Base-by-base conservation (phyloP, 2,113 vertebrate genomes). In the Gavia stellata region DNA sequence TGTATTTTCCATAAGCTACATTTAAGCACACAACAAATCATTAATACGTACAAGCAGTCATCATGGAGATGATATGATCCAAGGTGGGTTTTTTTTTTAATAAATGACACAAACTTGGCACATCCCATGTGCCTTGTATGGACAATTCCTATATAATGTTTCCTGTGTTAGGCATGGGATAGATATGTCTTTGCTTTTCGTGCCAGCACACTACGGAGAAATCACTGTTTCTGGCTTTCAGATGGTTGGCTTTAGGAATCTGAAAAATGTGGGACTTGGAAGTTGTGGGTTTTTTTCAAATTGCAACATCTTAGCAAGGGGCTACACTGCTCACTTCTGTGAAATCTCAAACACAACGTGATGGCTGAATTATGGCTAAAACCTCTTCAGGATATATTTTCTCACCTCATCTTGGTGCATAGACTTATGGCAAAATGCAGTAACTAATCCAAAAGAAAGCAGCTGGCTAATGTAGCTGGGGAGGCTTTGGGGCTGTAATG, bases 1-100 rank as follows among this genome's bases (percentile, higher is more conserved):
- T 47, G 56, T 18, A 63, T 62, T 94, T 85, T 82, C 78, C 75
- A 81, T 44, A 80, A 66, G 49, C 65, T 85, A 16, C 9, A 1
- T 87, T 89, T 87, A 82, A 73, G 72, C 56, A 62, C 24, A 34
- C 49, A 84, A 78, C 53, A 85, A 85, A 70, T 95, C 70, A 86
- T 94, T 88, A 88, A 94, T 82, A 84, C 36, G 19, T 67, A 56
- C 79, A 89, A 89, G 61, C 77, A 72, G 96, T 97, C 91, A 96
- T 91, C 94, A 95, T 97, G 93, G 96, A 88, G 78, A 97, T 92
- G 86, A 79, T 84, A 44, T 45, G 71, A 85, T 74, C 71, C 45
- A 53, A 59, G 53, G 29, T 31, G 72, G 3, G 26, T 36, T 52
- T 44, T 12, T 3, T 73, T 90, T 68, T 75, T 78, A 81, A 29